Evolutionary conservation across 2,797 vertebrate genomes (phyloP), one percentile per base, ranked within the genome.

Genomic region (Gymnothorax javanicus): DNA sequence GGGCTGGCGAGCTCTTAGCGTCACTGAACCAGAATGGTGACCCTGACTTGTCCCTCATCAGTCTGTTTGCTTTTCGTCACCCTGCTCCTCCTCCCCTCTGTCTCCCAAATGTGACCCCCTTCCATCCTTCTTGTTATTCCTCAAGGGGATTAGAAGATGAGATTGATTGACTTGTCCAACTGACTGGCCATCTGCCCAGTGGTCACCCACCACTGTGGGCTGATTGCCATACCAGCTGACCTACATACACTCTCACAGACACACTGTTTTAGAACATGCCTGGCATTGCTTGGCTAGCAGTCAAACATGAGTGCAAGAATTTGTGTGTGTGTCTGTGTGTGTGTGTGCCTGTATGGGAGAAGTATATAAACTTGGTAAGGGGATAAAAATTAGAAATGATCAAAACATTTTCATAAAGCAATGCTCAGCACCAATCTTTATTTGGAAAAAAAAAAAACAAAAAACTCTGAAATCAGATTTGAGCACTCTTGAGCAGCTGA

Each of bases 111-210:
- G 17, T 64, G 27, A 75, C 54, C 85, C 33, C 71, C 85, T 25
- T 56, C 7, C 54, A 57, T 84, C 88, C 89, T 85, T 12, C 54
- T 86, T 82, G n/a, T 86, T 88, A 90, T 90, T 91, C 92, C 93
- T 91, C 90, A 0, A 11, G 89, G 89, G 93, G 85, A 57, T 17
- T 25, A 86, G 83, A 89, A 89, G 89, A 92, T 91, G 89, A 60
- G 91, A 89, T 92, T 88, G 90, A 88, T 20, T 86, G 73, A 71
- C 60, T 86, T 71, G 64, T 33, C 88, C 89, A 89, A 88, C 88
- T 89, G 90, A 88, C 88, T 87, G 23, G 73, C 90, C 91, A 91
- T 89, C 90, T 92, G 93, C 86, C 89, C 87, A n/a, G 20, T 23
- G 56, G 50, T 86, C 52, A 59, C 69, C 20, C 84, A 71, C n/a